Conservation (phyloP, 1,140 invertebrate genomes). For the Lepidurus couesii region DNA sequence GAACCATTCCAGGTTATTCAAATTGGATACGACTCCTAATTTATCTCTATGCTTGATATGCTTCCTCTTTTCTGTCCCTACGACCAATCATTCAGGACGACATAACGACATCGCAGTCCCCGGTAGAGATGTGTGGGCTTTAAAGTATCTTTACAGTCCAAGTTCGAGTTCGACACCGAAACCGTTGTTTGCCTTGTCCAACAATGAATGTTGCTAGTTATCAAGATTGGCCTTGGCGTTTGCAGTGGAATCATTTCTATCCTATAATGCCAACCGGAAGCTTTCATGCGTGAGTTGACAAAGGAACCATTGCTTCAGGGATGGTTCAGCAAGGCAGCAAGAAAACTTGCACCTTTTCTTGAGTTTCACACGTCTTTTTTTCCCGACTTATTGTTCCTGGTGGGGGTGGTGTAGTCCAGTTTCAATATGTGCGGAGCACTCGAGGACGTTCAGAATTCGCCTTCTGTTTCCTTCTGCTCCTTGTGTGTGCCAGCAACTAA, state of each 20-base stretch:
- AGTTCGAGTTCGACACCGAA: neutral
- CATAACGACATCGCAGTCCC: too few species aligned
- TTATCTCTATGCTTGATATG: too few species aligned
- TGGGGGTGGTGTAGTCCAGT: neutral
- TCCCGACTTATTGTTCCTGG: neutral
- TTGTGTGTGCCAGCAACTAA: neutral
- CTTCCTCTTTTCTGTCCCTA: too few species aligned
- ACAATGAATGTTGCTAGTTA: neutral
- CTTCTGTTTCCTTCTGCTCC: neutral
- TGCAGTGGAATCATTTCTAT: neutral
- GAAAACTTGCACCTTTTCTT: neutral
- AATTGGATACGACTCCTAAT: neutral
- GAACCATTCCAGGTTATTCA: neutral
- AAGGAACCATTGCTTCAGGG: neutral
- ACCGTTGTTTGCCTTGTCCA: neutral
- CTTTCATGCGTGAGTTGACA: conserved; percentile 21
- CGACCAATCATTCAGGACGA: too few species aligned
- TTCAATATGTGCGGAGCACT: neutral
- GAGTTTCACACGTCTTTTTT: neutral
- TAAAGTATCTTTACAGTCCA: neutral
- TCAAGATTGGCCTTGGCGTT: neutral
- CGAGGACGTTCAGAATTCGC: neutral
- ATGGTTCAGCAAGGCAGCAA: neutral
- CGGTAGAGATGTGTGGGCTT: neutral
- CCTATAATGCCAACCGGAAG: neutral